These are phyloP conservation scores for Erpobdella octoculata DNA, from an alignment of 2,888 invertebrate species.

Conservation along the genomic window DNA sequence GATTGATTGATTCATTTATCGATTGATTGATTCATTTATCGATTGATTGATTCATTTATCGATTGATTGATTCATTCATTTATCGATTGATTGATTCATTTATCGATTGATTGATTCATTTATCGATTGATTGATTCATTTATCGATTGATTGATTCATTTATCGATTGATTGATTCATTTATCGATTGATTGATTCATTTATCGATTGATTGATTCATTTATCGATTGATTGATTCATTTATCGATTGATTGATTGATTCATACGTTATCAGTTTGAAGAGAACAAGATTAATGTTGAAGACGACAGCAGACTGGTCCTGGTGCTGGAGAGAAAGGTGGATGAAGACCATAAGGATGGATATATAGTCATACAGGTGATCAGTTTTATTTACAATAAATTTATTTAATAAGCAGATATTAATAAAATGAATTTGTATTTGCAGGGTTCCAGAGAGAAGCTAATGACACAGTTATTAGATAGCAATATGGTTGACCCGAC, in stretches of 20 bases:
- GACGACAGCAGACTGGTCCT: constrained; percentile 17
- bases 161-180: background rate
- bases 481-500: constrained; percentile 82
- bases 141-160: too few relatives aligned
- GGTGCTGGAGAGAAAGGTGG: constrained; percentile 13
- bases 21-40: too few relatives aligned
- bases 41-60: too few relatives aligned
- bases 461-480: constrained; percentile 87
- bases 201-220: background rate
- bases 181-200: background rate
- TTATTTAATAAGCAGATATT: background rate
- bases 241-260: background rate
- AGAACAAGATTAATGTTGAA: constrained; percentile 16
- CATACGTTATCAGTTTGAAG: constrained; percentile 9
- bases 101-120: too few relatives aligned
- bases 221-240: background rate
- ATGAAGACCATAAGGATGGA: constrained; percentile 8
- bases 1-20: too few relatives aligned
- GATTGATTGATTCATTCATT: too few relatives aligned
- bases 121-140: too few relatives aligned
- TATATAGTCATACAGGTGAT: constrained; percentile 25
- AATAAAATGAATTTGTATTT: background rate
- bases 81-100: too few relatives aligned
- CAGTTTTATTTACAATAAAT: background rate
- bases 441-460: constrained; percentile 74